Conservation (phyloP, 2,797 vertebrate genomes). For the Schizopygopsis pylzovi region DNA sequence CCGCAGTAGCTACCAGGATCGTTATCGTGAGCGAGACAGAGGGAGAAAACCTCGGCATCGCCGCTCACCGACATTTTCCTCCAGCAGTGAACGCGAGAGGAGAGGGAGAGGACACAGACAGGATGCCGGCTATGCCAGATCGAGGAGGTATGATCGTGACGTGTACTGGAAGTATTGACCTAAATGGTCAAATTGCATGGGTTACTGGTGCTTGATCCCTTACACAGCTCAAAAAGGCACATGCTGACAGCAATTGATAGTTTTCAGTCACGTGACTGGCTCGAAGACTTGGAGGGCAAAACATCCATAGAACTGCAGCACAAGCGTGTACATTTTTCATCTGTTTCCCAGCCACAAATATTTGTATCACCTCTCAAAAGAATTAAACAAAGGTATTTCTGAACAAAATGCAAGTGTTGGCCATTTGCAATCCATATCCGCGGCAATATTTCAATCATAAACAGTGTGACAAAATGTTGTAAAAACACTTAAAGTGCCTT, state of each 20-base stretch:
- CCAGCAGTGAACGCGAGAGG: conserved; percentile 87
- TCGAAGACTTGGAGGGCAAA: no score
- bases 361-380: no score
- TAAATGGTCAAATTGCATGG: background rate
- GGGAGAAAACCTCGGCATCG: conserved; percentile 87
- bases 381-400: no score
- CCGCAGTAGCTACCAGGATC: conserved; percentile 90
- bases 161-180: background rate
- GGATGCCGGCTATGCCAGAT: conserved; percentile 89
- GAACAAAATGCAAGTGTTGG: no score
- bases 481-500: no score
- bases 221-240: background rate
- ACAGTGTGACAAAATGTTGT: no score
- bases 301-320: no score
- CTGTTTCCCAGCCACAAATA: no score
- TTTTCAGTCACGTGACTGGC: no score
- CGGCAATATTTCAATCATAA: no score
- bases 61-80: conserved; percentile 87
- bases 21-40: conserved; percentile 86
- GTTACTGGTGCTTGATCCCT: background rate
- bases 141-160: conserved; percentile 85
- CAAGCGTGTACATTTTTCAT: no score
- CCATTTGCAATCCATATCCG: no score
- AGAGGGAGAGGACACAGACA: conserved; percentile 80
- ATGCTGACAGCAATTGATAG: background rate